phyloP scores from a whole-genome alignment of 1,140 invertebrate genomes.

The Pseudachorutes palmiensis region DNA sequence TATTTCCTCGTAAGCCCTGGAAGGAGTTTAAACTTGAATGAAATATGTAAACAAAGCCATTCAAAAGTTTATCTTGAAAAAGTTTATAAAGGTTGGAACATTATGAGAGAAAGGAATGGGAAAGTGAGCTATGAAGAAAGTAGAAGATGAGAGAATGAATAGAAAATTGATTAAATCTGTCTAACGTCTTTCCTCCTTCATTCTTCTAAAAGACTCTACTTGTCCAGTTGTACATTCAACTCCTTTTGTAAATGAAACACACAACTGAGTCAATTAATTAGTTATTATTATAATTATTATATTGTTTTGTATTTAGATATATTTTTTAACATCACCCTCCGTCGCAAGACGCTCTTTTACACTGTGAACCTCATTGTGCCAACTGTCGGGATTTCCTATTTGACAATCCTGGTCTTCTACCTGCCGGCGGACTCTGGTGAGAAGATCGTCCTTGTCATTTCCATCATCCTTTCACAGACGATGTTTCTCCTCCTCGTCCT shows the following conservation, averaged over 20 bases:
- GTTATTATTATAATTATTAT: background rate
- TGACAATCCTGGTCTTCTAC: constrained; percentile 92
- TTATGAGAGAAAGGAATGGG: background rate
- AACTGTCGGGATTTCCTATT: constrained; percentile 83
- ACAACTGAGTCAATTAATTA: too few relatives aligned
- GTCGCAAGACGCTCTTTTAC: constrained; percentile 91
- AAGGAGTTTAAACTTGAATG: constrained; percentile 5
- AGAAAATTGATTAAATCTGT: constrained; percentile 7
- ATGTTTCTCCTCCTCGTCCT: constrained; percentile 98
- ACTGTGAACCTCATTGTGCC: constrained; percentile 92
- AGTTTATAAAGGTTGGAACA: background rate
- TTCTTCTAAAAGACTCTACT: background rate
- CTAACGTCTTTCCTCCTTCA: background rate
- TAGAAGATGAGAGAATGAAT: background rate
- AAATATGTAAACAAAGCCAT: constrained; percentile 10
- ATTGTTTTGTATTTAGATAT: constrained; percentile 57
- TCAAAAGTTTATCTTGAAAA: background rate
- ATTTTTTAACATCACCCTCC: constrained; percentile 93
- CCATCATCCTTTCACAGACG: constrained; percentile 94
- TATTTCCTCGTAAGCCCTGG: too few relatives aligned
- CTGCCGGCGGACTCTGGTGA: constrained; percentile 96
- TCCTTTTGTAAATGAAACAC: too few relatives aligned
- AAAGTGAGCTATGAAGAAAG: constrained; percentile 1
- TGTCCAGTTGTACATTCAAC: too few relatives aligned
- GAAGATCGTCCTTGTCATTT: constrained; percentile 96